Conservation (phyloP, 1,140 invertebrate species). For the Drosophila chauvacae region DNA sequence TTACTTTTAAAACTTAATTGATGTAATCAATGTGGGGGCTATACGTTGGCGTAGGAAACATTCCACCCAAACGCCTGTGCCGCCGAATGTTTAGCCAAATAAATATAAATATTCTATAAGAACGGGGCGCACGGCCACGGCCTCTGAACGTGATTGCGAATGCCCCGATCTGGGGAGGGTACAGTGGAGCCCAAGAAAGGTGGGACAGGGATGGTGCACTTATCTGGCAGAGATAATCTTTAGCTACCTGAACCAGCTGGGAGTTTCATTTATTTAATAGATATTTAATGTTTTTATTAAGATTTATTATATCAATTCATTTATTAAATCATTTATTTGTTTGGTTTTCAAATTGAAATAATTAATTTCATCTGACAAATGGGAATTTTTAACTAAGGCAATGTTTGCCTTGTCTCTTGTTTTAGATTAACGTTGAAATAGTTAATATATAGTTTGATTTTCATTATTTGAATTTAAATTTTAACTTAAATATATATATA, state of each 20-base stretch:
- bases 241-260: too few relatives aligned
- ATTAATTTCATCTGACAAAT: too few relatives aligned
- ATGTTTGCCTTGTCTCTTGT: too few relatives aligned
- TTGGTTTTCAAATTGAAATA: too few relatives aligned
- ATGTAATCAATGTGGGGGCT: conserved; percentile 30
- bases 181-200: not conserved
- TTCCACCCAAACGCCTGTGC: conserved; percentile 14
- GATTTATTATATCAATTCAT: not conserved
- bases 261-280: not conserved
- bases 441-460: too few relatives aligned
- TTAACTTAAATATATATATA: too few relatives aligned
- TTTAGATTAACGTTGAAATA: too few relatives aligned
- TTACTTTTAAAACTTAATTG: conserved; percentile 50
- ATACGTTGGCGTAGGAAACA: conserved; percentile 2
- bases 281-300: not conserved
- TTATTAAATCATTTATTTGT: too few relatives aligned
- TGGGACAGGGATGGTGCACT: not conserved
- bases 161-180: conserved; percentile 7
- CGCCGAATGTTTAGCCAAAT: conserved; percentile 23
- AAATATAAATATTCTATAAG: conserved; percentile 27
- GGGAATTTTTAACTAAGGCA: too few relatives aligned
- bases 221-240: not conserved
- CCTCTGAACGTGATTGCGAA: conserved; percentile 46
- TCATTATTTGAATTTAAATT: too few relatives aligned
- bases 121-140: conserved; percentile 21